Percentiles rank a stretch among this genome's conserved stretches.
phyloP scores from a whole-genome alignment of 2,113 vertebrate genomes.

The Numenius arquata region DNA sequence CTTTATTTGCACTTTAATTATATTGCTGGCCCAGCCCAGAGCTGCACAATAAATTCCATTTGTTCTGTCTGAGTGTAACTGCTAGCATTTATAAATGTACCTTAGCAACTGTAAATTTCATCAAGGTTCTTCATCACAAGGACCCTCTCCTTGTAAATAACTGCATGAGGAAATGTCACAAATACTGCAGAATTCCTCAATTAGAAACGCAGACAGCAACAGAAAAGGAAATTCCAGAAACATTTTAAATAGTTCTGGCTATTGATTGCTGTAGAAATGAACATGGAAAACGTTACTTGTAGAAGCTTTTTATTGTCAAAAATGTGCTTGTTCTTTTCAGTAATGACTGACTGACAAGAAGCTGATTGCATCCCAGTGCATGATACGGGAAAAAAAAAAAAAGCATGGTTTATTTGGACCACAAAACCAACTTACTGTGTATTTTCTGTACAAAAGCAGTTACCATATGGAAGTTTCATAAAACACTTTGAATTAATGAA shows the following conservation, averaged over 20 bases:
- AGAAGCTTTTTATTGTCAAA: constrained; percentile 23
- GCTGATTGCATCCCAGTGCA: constrained; percentile 56
- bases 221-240: constrained; percentile 23
- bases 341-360: constrained; percentile 46
- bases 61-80: neutral
- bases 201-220: constrained; percentile 1
- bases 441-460: neutral
- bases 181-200: constrained; percentile 4
- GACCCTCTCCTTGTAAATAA: constrained; percentile 61
- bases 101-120: constrained; percentile 49
- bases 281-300: neutral
- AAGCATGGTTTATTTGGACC: constrained; percentile 60
- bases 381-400: constrained; percentile 13
- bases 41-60: constrained; percentile 43
- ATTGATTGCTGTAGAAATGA: constrained; percentile 33
- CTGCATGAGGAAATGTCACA: constrained; percentile 16
- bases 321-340: constrained; percentile 48
- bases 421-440: neutral
- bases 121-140: constrained; percentile 31
- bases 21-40: constrained; percentile 41
- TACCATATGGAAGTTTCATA: neutral
- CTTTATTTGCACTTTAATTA: constrained; percentile 73
- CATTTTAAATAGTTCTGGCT: constrained; percentile 35
- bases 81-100: constrained; percentile 36
- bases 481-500: neutral